These are phyloP conservation scores for Pithys albifrons DNA, from an alignment of 2,113 vertebrate genomes.

Conservation along the genomic window DNA sequence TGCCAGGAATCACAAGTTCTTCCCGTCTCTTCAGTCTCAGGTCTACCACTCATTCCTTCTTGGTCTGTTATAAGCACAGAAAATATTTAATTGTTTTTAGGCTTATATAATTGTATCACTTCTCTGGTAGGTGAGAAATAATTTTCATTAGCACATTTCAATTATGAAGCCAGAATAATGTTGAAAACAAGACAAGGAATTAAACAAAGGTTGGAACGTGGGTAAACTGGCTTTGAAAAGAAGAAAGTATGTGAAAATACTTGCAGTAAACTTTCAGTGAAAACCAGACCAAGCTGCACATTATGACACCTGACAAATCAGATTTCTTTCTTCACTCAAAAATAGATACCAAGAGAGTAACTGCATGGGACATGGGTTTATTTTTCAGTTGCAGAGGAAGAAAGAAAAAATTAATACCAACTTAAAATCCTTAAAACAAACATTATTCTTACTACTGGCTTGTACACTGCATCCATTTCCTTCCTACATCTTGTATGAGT, in stretches of 20 bases:
- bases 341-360: background rate
- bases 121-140: background rate
- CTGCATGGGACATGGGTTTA: background rate
- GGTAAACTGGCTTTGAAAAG: background rate
- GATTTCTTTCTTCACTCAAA: background rate
- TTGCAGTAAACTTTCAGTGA: background rate
- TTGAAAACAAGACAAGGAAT: background rate
- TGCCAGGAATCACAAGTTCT: conserved; percentile 74
- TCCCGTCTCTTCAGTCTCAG: conserved; percentile 1
- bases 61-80: conserved; percentile 15
- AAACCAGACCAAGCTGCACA: background rate
- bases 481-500: background rate
- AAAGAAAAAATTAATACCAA: background rate
- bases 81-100: background rate
- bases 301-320: background rate
- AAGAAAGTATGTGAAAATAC: background rate
- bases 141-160: background rate
- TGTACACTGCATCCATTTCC: background rate
- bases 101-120: background rate
- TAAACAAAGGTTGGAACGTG: background rate
- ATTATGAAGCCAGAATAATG: background rate
- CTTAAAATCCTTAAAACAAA: background rate
- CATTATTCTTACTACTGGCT: background rate
- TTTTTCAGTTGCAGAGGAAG: background rate
- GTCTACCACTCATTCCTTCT: background rate